These are phyloP conservation scores for Drosophila ustulata DNA, from an alignment of 2,888 invertebrate species.

Conservation along the genomic window DNA sequence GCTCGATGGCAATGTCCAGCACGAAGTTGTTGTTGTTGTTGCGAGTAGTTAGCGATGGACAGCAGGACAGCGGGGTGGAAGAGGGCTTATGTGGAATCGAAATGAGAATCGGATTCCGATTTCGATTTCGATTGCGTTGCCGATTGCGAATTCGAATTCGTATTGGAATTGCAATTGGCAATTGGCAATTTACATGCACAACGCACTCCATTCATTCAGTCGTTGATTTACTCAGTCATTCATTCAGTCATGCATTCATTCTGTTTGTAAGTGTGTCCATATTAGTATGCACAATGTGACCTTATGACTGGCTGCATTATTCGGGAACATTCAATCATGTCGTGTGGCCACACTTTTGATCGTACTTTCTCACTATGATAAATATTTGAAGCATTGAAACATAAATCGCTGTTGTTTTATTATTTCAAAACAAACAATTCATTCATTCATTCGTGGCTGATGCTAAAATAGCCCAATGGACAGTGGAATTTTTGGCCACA, in stretches of 20 bases:
- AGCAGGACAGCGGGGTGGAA: background rate
- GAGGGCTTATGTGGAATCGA: constrained; percentile 23
- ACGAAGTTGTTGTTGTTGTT: constrained; percentile 23
- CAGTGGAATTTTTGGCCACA: background rate
- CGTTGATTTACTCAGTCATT: constrained; percentile 8
- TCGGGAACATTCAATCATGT: too few relatives aligned
- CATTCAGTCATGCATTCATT: background rate
- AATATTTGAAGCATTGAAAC: too few relatives aligned
- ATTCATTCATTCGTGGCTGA: background rate
- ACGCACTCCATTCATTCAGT: constrained; percentile 73
- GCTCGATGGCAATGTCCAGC: constrained; percentile 16
- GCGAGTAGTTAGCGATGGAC: constrained; percentile 4
- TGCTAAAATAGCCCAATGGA: constrained; percentile 63
- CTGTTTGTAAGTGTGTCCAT: constrained; percentile 34
- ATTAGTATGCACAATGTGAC: too few relatives aligned
- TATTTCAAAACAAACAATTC: too few relatives aligned
- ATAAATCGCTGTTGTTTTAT: too few relatives aligned
- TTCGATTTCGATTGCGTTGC: constrained; percentile 50
- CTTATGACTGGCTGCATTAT: too few relatives aligned
- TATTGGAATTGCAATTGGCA: constrained; percentile 72
- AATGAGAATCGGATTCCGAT: constrained; percentile 33
- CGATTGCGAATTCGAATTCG: constrained; percentile 42
- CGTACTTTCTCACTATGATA: too few relatives aligned
- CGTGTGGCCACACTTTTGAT: too few relatives aligned
- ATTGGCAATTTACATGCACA: constrained; percentile 77